A percentile compares a stretch with the other conserved stretches of the same genome.
phyloP scores from a whole-genome alignment of 2,888 invertebrate genomes.

The Lasioglossum zephyrum region DNA sequence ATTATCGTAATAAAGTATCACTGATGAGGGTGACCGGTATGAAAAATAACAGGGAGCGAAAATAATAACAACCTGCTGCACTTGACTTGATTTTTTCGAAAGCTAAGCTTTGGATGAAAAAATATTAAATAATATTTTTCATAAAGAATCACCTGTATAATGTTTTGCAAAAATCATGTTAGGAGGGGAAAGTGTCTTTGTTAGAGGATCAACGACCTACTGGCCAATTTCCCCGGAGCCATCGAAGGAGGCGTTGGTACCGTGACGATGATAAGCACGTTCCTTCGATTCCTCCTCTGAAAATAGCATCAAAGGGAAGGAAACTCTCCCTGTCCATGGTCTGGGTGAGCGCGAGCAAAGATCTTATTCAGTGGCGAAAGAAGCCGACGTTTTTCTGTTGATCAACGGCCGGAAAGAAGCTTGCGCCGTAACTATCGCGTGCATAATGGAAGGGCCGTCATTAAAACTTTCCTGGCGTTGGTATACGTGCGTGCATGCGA shows the following conservation, averaged over 20 bases:
- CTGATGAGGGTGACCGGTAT: too few species aligned
- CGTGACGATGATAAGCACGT: neutral
- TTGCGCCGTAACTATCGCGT: constrained; percentile 49
- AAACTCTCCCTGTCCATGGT: neutral
- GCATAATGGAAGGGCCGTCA: constrained; percentile 53
- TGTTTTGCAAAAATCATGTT: neutral
- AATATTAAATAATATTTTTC: too few species aligned
- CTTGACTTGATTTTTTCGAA: too few species aligned
- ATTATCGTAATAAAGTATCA: too few species aligned
- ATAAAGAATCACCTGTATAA: neutral
- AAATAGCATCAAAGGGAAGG: constrained; percentile 35
- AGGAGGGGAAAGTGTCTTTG: neutral
- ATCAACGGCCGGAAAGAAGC: constrained; percentile 31
- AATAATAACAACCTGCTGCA: too few species aligned
- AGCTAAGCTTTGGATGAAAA: too few species aligned
- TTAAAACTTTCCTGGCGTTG: constrained; percentile 56
- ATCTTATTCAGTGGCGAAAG: constrained; percentile 22
- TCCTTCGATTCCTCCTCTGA: constrained; percentile 22
- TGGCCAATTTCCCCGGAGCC: neutral
- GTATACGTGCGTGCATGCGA: constrained; percentile 48
- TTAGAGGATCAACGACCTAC: neutral
- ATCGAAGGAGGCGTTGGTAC: neutral
- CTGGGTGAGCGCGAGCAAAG: neutral
- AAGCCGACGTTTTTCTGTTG: constrained; percentile 39
- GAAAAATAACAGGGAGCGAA: too few species aligned